Conservation (phyloP, 2,888 invertebrate genomes). For the Amphipoea lucens region DNA sequence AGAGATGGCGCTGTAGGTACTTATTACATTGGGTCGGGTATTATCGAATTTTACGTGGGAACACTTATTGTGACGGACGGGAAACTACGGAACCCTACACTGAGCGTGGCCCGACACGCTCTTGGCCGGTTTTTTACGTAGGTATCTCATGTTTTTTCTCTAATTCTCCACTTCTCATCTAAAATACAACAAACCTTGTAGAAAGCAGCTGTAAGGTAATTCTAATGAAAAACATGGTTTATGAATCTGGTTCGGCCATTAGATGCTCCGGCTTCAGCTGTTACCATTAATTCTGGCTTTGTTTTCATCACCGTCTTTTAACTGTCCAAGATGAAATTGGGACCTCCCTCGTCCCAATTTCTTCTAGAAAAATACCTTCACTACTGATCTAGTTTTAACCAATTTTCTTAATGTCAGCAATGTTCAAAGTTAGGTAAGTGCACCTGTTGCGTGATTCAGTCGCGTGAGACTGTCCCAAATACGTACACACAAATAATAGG, state of each 20-base stretch:
- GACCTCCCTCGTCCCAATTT: background rate
- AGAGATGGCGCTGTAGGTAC: too few species aligned
- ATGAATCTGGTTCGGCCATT: background rate
- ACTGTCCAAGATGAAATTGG: background rate
- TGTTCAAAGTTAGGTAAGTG: conserved; percentile 24
- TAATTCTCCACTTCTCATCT: background rate
- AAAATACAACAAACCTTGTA: background rate
- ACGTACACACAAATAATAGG: conserved; percentile 59
- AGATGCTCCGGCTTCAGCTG: background rate
- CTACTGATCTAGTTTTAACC: background rate
- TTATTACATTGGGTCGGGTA: too few species aligned
- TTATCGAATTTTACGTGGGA: too few species aligned
- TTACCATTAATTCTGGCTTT: background rate
- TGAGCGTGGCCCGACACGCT: too few species aligned
- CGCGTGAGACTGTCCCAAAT: conserved; percentile 63
- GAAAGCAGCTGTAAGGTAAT: background rate
- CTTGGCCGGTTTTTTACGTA: too few species aligned
- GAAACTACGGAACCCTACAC: too few species aligned
- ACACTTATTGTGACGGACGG: too few species aligned
- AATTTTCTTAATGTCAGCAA: conserved; percentile 12
- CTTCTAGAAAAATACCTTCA: background rate
- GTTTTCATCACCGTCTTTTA: background rate
- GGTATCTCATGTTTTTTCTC: background rate
- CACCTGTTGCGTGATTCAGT: conserved; percentile 70
- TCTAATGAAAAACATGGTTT: background rate